A percentile compares a stretch with the other conserved stretches of the same genome.
Evolutionary conservation across 2,113 vertebrate genomes (phyloP).

Genomic region (Xyliphius kryptos): DNA sequence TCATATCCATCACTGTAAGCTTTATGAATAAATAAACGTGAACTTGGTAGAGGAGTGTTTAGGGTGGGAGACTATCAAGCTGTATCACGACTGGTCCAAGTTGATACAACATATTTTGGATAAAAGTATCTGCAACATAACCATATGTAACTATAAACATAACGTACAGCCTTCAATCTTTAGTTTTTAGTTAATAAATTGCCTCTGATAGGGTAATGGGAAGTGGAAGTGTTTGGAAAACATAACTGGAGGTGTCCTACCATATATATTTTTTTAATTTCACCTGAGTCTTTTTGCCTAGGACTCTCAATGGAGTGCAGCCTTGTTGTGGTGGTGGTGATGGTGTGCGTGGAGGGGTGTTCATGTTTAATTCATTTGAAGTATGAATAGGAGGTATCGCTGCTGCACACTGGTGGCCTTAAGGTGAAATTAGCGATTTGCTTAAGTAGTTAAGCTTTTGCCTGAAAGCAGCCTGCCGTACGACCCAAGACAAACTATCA

Average conservation of each 20-base stretch:
- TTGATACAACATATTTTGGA: too few species aligned
- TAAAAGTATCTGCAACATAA: too few species aligned
- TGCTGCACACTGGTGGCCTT: conserved; percentile 99
- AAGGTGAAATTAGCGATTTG: conserved; percentile 99
- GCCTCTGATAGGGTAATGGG: conserved; percentile 65
- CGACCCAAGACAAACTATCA: conserved; percentile 99
- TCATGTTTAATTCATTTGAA: conserved; percentile 99
- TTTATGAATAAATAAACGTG: too few species aligned
- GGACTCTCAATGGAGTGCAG: conserved; percentile 63
- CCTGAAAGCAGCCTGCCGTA: conserved; percentile 94
- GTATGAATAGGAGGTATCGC: conserved; percentile 96
- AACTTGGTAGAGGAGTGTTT: too few species aligned
- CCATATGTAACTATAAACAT: too few species aligned
- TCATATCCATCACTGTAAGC: too few species aligned
- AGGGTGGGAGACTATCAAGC: too few species aligned
- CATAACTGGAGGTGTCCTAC: conserved; percentile 47
- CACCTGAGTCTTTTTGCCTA: conserved; percentile 72
- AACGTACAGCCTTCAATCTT: too few species aligned
- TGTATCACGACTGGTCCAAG: too few species aligned
- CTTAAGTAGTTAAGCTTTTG: conserved; percentile 99
- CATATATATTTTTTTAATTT: conserved; percentile 70
- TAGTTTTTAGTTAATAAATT: conserved; percentile 70
- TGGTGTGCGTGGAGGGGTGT: conserved; percentile 59
- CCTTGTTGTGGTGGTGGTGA: conserved; percentile 47
- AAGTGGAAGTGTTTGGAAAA: conserved; percentile 42